phyloP scores from a whole-genome alignment of 2,113 vertebrate genomes.

The Cygnus atratus region DNA sequence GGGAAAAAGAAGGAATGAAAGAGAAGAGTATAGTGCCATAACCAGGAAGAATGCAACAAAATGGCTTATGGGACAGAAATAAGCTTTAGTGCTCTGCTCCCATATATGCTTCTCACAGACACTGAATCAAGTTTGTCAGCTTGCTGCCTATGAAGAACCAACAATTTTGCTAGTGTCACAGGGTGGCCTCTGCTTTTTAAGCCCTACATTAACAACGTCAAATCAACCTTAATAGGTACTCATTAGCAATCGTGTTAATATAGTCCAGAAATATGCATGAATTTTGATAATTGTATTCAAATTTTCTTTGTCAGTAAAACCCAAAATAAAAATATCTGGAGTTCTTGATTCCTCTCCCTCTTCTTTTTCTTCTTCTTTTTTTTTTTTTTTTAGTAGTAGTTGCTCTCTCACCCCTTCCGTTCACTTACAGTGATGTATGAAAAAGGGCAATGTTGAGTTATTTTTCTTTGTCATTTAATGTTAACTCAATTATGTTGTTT shows the following conservation, averaged over 20 bases:
- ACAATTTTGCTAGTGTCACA: not conserved
- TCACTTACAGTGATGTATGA: not conserved
- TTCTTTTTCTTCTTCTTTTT: not conserved
- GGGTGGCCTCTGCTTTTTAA: not conserved
- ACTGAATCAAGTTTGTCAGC: not conserved
- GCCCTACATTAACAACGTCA: not conserved
- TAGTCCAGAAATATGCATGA: not conserved
- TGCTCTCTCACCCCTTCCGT: not conserved
- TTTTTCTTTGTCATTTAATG: not conserved
- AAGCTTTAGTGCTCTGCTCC: not conserved
- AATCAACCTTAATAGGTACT: conserved; percentile 10
- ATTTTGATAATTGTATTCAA: not conserved
- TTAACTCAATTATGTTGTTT: not conserved
- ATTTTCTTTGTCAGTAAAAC: not conserved
- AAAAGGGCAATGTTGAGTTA: not conserved
- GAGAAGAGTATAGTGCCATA: not conserved
- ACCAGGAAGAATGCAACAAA: not conserved
- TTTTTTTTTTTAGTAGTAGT: not conserved
- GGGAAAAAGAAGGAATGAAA: not conserved
- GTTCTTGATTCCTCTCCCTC: not conserved
- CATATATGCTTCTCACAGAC: not conserved
- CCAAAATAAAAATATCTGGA: not conserved
- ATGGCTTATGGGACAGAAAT: not conserved
- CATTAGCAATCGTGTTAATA: not conserved
- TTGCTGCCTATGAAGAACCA: not conserved